Conservation (phyloP, 2,113 vertebrate genomes). For the Psittacula cyanocephala region DNA sequence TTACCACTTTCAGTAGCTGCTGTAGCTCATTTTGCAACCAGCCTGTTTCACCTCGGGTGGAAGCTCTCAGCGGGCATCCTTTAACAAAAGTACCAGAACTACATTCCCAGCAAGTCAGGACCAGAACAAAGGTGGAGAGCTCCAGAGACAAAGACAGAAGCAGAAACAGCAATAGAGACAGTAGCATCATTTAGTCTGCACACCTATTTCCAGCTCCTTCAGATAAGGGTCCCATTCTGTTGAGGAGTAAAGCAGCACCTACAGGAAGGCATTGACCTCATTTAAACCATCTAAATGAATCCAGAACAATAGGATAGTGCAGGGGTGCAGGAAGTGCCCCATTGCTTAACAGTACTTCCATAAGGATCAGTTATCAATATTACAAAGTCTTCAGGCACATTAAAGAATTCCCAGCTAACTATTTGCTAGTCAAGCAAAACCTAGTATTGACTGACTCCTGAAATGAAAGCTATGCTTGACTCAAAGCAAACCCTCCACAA, state of each 20-base stretch:
- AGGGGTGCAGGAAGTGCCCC: background rate
- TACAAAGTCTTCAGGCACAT: background rate
- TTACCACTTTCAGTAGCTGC: background rate
- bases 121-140: background rate
- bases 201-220: background rate
- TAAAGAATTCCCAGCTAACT: background rate
- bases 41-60: background rate
- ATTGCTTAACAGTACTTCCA: background rate
- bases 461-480: background rate
- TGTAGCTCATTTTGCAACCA: background rate
- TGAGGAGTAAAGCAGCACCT: background rate
- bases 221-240: background rate
- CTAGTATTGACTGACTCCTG: background rate
- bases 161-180: background rate
- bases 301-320: background rate
- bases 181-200: background rate
- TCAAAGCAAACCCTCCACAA: background rate
- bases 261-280: background rate
- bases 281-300: background rate
- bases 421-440: background rate
- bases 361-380: background rate
- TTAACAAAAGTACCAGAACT: background rate
- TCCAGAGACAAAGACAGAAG: background rate
- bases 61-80: background rate
- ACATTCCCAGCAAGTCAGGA: background rate